Conservation (phyloP, 2,888 invertebrate genomes). For the Ormyrus labotus region DNA sequence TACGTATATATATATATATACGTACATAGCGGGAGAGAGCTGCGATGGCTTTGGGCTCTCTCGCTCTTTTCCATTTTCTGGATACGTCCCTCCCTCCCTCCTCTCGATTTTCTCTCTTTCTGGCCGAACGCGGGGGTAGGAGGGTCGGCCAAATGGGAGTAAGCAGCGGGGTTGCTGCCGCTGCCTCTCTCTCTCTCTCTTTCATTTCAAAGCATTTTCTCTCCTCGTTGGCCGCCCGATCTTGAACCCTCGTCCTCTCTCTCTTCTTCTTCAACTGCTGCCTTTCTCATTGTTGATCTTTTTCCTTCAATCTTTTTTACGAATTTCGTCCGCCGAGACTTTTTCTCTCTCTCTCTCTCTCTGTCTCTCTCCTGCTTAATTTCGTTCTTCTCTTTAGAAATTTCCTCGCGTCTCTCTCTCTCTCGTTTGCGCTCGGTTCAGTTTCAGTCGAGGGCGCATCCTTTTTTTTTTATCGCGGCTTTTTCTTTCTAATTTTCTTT, state of each 20-base stretch:
- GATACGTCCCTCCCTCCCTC: constrained; percentile 22
- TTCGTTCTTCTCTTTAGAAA: constrained; percentile 17
- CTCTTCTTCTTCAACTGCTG: not conserved
- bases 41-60: constrained; percentile 13
- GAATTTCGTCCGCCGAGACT: not conserved
- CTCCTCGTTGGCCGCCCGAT: not conserved
- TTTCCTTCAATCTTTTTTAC: constrained; percentile 33
- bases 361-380: constrained; percentile 12
- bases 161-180: constrained; percentile 72
- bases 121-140: constrained; percentile 19
- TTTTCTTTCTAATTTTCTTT: not conserved
- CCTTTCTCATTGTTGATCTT: constrained; percentile 44
- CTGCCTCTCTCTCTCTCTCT: not conserved
- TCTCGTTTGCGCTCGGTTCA: not conserved
- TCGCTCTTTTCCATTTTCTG: constrained; percentile 54
- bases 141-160: constrained; percentile 56
- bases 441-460: not conserved
- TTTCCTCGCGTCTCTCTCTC: constrained; percentile 7
- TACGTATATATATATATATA: constrained; percentile 1
- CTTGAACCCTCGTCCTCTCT: not conserved
- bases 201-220: too few relatives aligned
- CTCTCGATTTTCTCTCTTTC: constrained; percentile 47
- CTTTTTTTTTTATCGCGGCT: not conserved
- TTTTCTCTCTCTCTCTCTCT: not conserved
- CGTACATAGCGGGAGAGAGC: not conserved